A percentile compares a stretch with the other conserved stretches of the same genome.
These are phyloP conservation scores for Styela plicata DNA, from an alignment of 23 tunicate genomes.

Conservation along the genomic window DNA sequence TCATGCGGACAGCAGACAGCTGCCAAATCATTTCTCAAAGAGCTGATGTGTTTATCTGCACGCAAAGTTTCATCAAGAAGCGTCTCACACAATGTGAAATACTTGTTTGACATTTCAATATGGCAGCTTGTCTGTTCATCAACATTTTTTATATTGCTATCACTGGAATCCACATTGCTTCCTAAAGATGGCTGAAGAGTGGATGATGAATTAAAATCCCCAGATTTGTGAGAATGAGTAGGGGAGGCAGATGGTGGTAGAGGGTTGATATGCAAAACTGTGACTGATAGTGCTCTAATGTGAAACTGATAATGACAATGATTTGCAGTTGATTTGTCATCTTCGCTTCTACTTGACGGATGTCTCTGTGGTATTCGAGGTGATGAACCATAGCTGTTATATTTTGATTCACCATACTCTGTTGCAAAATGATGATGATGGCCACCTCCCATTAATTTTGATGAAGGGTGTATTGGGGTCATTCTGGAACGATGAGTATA, in stretches of 20 bases:
- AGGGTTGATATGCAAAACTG: slow-evolving; percentile 56
- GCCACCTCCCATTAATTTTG: neutral
- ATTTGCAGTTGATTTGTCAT: neutral
- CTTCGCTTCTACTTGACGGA: neutral
- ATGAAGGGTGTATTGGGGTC: neutral
- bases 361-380: neutral
- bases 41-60: neutral
- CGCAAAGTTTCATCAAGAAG: neutral
- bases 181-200: neutral
- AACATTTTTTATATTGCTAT: neutral
- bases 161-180: neutral
- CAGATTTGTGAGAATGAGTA: neutral
- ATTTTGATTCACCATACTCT: neutral
- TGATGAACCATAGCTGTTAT: neutral
- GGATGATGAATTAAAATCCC: neutral
- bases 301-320: slow-evolving; percentile 39
- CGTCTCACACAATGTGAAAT: slow-evolving; percentile 2
- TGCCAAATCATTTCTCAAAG: neutral
- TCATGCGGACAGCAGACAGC: slow-evolving; percentile 17
- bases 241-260: slow-evolving; percentile 2
- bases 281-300: slow-evolving; percentile 32
- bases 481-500: neutral
- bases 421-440: neutral
- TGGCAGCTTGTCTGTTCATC: neutral
- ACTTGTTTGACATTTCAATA: neutral